Evolutionary conservation across 2,888 invertebrate species (phyloP).

Genomic region (Ecliptopera silaceata): DNA sequence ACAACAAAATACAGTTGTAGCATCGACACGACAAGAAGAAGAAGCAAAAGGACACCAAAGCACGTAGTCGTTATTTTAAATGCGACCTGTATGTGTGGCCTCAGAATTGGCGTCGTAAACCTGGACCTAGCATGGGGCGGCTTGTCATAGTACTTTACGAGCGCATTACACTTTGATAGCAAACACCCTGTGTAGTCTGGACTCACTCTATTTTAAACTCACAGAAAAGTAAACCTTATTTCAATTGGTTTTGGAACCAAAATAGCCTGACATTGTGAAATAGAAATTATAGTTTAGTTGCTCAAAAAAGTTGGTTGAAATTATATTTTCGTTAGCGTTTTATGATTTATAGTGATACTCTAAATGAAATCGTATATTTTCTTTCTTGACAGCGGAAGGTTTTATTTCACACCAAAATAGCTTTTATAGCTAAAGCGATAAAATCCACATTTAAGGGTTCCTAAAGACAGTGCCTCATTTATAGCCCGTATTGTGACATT

Average conservation of each 20-base stretch:
- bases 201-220: background rate
- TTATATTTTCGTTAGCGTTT: background rate
- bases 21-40: no score
- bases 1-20: no score
- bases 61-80: constrained; percentile 26
- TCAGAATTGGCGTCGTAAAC: constrained; percentile 45
- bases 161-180: constrained; percentile 46
- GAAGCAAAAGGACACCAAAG: constrained; percentile 9
- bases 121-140: constrained; percentile 49
- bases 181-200: constrained; percentile 37
- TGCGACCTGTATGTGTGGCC: constrained; percentile 33
- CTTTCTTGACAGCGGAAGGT: constrained; percentile 16
- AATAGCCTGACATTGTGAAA: background rate
- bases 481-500: constrained; percentile 33
- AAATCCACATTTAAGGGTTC: constrained; percentile 19
- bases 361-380: background rate
- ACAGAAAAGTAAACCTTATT: background rate
- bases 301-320: background rate
- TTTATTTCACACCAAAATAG: constrained; percentile 18
- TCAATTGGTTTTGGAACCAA: background rate
- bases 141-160: constrained; percentile 60
- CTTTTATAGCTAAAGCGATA: constrained; percentile 19
- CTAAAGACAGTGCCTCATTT: constrained; percentile 16
- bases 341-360: background rate
- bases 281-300: no score